Percentiles rank a stretch among this genome's conserved stretches.
Evolutionary conservation across 2,113 vertebrate genomes (phyloP).

Genomic region (Dicentrarchus labrax): DNA sequence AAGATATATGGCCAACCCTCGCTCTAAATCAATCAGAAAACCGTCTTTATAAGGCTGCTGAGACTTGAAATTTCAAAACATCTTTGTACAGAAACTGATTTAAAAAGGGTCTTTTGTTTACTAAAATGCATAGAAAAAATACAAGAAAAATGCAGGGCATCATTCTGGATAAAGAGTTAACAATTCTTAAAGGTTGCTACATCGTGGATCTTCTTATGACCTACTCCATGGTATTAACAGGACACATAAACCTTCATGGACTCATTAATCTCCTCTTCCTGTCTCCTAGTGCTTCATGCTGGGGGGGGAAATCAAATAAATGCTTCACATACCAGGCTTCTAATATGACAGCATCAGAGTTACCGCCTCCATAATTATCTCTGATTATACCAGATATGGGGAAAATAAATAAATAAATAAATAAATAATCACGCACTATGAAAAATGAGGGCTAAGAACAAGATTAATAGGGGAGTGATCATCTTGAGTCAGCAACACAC

Average conservation of each 20-base stretch:
- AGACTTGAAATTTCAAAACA: slow-evolving; percentile 43
- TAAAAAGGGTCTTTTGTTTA: not conserved
- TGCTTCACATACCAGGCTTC: slow-evolving; percentile 22
- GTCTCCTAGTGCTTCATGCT: slow-evolving; percentile 11
- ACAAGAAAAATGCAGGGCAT: not conserved
- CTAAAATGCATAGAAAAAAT: not conserved
- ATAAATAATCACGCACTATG: slow-evolving; percentile 3
- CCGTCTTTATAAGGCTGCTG: slow-evolving; percentile 27
- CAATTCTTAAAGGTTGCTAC: slow-evolving; percentile 35
- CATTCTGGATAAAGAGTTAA: slow-evolving; percentile 2
- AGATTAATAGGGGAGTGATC: slow-evolving; percentile 29
- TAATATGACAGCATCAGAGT: slow-evolving; percentile 21
- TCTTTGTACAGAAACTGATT: slow-evolving; percentile 21
- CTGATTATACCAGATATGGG: slow-evolving; percentile 23
- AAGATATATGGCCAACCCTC: slow-evolving; percentile 32
- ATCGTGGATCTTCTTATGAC: slow-evolving; percentile 39
- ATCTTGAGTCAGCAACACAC: slow-evolving; percentile 36
- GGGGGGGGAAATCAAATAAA: slow-evolving; percentile 27
- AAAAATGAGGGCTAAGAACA: slow-evolving; percentile 20
- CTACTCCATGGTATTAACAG: slow-evolving; percentile 38
- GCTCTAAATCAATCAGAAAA: slow-evolving; percentile 55
- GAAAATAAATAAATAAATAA: not conserved
- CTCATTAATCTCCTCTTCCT: slow-evolving; percentile 47
- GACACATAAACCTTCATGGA: slow-evolving; percentile 53
- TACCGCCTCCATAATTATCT: slow-evolving; percentile 41